phyloP scores from a whole-genome alignment of 53 echinoderm and acorn worm species.

The Antedon mediterranea region DNA sequence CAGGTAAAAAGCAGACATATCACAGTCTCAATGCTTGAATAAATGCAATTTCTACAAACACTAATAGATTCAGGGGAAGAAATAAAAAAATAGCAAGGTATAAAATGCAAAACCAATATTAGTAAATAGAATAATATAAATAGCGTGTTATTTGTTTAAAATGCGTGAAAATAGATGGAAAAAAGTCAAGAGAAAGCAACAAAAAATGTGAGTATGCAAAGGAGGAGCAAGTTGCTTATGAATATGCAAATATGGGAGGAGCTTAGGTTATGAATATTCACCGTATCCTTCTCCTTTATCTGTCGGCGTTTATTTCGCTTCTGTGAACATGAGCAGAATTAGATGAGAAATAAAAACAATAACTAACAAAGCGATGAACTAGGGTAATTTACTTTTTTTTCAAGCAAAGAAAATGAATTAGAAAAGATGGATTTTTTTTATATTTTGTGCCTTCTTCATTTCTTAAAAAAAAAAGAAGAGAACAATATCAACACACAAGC shows the following conservation, averaged over 20 bases:
- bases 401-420: background rate
- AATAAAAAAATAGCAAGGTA: background rate
- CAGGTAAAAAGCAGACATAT: background rate
- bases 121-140: background rate
- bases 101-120: background rate
- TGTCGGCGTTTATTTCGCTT: background rate
- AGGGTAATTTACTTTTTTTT: background rate
- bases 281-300: background rate
- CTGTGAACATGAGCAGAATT: background rate
- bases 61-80: background rate
- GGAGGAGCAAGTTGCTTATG: background rate
- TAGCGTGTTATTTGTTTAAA: background rate
- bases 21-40: background rate
- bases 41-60: background rate
- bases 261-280: background rate
- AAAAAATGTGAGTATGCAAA: background rate
- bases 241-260: background rate
- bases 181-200: background rate
- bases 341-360: slow-evolving; percentile 1
- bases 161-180: background rate
- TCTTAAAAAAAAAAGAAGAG: background rate
- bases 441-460: background rate
- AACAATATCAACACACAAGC: background rate
- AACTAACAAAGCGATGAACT: background rate
- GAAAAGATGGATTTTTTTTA: background rate